Evolutionary conservation across 2,888 invertebrate species (phyloP).

Genomic region (Sisyra nigra): DNA sequence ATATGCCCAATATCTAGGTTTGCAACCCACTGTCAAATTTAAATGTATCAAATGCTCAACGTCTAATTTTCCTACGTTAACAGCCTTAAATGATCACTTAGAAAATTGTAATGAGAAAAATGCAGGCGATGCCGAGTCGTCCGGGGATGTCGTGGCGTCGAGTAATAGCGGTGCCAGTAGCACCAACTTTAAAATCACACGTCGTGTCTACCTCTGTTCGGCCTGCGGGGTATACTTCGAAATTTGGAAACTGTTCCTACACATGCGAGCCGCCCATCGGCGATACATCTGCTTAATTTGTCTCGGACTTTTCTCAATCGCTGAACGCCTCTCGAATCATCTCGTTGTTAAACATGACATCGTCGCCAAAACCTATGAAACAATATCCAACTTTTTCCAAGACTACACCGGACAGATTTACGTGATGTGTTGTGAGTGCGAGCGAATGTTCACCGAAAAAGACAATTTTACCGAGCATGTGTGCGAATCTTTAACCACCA

Average conservation of each 20-base stretch:
- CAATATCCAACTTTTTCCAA: constrained; percentile 48
- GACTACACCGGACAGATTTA: constrained; percentile 51
- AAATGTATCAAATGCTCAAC: constrained; percentile 59
- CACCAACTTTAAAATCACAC: constrained; percentile 45
- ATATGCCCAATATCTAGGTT: constrained; percentile 54
- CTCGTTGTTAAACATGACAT: constrained; percentile 63
- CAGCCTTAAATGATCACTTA: constrained; percentile 52
- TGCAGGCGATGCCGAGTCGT: constrained; percentile 6
- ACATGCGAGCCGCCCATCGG: constrained; percentile 69
- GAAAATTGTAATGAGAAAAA: constrained; percentile 32
- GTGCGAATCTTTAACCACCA: constrained; percentile 27
- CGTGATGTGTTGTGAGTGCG: constrained; percentile 67
- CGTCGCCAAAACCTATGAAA: constrained; percentile 48
- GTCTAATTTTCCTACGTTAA: constrained; percentile 46
- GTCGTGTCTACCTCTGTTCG: constrained; percentile 66
- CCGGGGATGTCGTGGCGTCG: constrained; percentile 12
- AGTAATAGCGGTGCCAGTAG: constrained; percentile 27
- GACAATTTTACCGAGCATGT: constrained; percentile 62
- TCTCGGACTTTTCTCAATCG: constrained; percentile 64
- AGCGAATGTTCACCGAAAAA: constrained; percentile 57
- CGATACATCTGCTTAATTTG: constrained; percentile 72
- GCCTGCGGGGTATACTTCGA: constrained; percentile 73
- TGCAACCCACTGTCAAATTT: constrained; percentile 53
- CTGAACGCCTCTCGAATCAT: constrained; percentile 64
- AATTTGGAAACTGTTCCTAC: constrained; percentile 72